phyloP scores from a whole-genome alignment of 2,797 vertebrate genomes.

The Pantherophis alleghaniensis region DNA sequence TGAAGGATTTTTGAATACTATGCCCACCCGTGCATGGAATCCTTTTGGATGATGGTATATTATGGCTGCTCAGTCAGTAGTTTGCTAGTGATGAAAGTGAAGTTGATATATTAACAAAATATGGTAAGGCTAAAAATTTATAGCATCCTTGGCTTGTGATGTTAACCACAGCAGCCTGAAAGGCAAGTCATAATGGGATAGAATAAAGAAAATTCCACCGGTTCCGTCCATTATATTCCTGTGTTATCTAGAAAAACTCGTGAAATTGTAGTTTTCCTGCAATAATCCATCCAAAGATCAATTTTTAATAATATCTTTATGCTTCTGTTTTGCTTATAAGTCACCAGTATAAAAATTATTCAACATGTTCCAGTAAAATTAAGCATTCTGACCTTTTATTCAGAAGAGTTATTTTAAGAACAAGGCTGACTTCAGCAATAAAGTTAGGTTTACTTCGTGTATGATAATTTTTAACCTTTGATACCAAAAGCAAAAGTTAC shows the following conservation, averaged over 20 bases:
- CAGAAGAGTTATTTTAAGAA: not conserved
- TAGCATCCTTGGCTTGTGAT: not conserved
- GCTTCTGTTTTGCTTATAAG: not conserved
- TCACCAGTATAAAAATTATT: not conserved
- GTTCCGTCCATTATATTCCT: not conserved
- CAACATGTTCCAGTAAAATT: not conserved
- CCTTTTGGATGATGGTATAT: not conserved
- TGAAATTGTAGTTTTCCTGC: not conserved
- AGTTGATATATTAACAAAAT: not conserved
- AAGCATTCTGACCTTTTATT: not conserved
- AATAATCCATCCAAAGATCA: not conserved
- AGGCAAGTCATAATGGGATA: not conserved
- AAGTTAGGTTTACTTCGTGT: not conserved
- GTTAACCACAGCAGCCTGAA: not conserved
- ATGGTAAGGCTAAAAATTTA: not conserved
- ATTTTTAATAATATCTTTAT: not conserved
- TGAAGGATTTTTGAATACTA: not conserved
- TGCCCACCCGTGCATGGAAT: not conserved
- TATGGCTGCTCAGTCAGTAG: not conserved
- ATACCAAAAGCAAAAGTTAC: not conserved
- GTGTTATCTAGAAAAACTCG: not conserved
- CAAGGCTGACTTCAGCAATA: not conserved
- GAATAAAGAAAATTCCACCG: not conserved
- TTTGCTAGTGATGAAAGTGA: not conserved
- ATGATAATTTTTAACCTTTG: not conserved